Percentiles rank a stretch among this genome's conserved stretches.
These are phyloP conservation scores for Campylomormyrus numenius DNA, from an alignment of 2,113 vertebrate genomes.

Conservation along the genomic window DNA sequence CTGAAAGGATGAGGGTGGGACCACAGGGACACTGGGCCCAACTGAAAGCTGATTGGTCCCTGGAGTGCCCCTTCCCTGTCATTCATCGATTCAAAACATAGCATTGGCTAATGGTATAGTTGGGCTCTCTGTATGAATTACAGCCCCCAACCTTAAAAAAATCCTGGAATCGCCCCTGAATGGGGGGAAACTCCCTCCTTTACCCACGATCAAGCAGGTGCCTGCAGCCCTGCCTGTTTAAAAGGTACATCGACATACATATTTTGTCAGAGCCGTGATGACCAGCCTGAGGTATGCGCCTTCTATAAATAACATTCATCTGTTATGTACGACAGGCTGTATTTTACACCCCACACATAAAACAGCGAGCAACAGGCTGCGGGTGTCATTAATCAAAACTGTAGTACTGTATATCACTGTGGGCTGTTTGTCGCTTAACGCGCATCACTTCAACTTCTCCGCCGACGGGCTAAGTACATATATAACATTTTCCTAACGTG, in stretches of 20 bases:
- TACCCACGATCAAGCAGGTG: background rate
- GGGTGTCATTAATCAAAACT: slow-evolving; percentile 11
- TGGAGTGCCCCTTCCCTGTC: background rate
- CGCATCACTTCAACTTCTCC: background rate
- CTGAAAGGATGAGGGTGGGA: background rate
- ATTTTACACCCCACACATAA: background rate
- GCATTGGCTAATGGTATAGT: background rate
- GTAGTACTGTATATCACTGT: background rate
- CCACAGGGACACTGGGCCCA: background rate
- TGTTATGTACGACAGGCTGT: slow-evolving; percentile 12
- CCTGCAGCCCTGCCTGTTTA: background rate
- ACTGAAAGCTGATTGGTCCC: background rate
- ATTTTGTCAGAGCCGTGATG: background rate
- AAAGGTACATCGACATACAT: slow-evolving; percentile 9
- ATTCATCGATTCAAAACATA: background rate
- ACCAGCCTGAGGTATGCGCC: slow-evolving; percentile 1
- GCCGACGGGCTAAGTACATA: background rate
- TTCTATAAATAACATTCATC: slow-evolving; percentile 19
- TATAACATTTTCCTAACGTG: background rate
- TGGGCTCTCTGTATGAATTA: background rate
- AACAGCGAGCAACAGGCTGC: background rate
- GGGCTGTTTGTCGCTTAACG: background rate
- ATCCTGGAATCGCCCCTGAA: background rate
- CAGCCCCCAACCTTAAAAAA: background rate
- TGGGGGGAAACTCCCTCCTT: background rate